Base-by-base conservation (phyloP, 2,797 vertebrate species). In the Premnoplex brunnescens region DNA sequence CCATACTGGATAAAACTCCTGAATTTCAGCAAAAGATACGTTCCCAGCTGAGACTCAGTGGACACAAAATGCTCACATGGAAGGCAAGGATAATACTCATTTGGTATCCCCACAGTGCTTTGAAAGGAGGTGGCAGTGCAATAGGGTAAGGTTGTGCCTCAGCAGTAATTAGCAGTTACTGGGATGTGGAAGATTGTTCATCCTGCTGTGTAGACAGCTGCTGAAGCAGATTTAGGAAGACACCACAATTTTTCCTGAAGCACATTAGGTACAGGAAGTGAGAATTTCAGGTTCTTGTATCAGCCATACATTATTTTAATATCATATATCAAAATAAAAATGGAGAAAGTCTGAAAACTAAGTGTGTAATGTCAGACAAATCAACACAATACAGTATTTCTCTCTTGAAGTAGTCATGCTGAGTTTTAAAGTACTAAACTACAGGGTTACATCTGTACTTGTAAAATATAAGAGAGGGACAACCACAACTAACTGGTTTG, bases 171-270 rank as follows among this genome's bases (percentile, higher is more conserved):
- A 96, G 79, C 66, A 71, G 67, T 81, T 88, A 87, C 58, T 85
- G 76, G 49, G 87, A 92, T 34, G 72, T 88, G 60, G 80, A 95
- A 87, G 43, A 63, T 87, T 96, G 80, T 89, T 94, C 44, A n/a
- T 95, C 94, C 94, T 90, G 80, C 94, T 94, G 96, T 92, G 93
- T 52, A 88, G 89, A 94, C 96, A 97, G 95, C 93, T 96, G 95
- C 84, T 95, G 90, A 88, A 96, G 68, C 87, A 96, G 62, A 95
- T 96, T 95, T 85, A 48, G 52, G 71, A 92, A 93, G 79, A 64
- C 39, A 80, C 37, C 32, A 43, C 9, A 4, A 55, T 93, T 92
- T 92, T 94, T 96, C 55, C 52, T 85, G 41, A 80, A 85, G 66
- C 37, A 75, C 55, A 59, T 91, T 93, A 93, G 56, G 52, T 80